Evolutionary conservation across 1,140 invertebrate species (phyloP), one percentile per base, ranked within the genome.

Genomic region (Rhopalosiphum maidis): DNA sequence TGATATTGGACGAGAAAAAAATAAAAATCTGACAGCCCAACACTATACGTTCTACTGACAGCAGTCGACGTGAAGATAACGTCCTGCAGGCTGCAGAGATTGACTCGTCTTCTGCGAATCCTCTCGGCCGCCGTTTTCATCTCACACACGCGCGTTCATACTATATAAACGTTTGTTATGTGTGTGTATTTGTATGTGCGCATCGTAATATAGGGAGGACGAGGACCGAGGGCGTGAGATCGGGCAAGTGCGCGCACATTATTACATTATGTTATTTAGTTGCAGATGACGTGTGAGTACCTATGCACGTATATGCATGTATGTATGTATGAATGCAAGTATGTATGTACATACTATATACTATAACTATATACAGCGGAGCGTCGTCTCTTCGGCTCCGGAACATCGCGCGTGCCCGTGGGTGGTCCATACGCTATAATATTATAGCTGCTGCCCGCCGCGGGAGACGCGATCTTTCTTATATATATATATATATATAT

Each of bases 41-140:
- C 60, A 18, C 60, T n/a, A 15, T n/a, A n/a, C 30, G 30, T 77
- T n/a, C n/a, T 77, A n/a, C 30, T n/a, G 60, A 77, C 60, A 77
- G 60, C 60, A 77, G 60, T 77, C 60, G 60, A 77, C 60, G 30
- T 77, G 60, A 77, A 77, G 60, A 77, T 77, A 77, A 77, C 60
- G 60, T 77, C 60, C 15, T 77, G 60, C 30, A 18, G 60, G 21
- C 35, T 85, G 37, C 48, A 51, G 15, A 41, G 37, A 85, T 85
- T 85, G 83, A 85, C 83, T 85, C 83, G 83, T 85, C 83, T 25
- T 37, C 37, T 41, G 83, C 83, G 83, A 85, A 85, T 41, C 83
- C 22, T 85, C 83, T 85, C 9, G 41, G 83, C 23, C 23, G 83
- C 23, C 23, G 37, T 85, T 85, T 85, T 41, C 22, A 37, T 85